Evolutionary conservation across 2,113 vertebrate species (phyloP), one percentile per base, ranked within the genome.

Genomic region (Thinocorus orbignyianus): DNA sequence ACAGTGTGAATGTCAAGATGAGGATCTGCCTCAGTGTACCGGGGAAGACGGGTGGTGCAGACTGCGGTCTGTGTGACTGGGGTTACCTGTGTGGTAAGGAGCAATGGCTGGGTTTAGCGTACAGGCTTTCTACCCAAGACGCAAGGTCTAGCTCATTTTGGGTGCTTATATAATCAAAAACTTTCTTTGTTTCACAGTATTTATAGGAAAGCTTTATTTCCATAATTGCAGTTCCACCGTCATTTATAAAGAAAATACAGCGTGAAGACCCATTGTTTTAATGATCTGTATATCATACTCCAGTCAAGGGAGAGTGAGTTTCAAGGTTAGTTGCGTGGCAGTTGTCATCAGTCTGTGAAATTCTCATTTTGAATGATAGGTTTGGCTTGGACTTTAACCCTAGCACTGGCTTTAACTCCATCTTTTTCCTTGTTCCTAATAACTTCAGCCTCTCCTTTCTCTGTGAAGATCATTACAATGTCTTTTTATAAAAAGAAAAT

Each of bases 161-260:
- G 25, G 30, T 77, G n/a, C 71, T 28, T 81, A 35, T 37, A 11
- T 73, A 88, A 93, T 88, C 65, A 97, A 97, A 94, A 81, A 3
- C 35, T 55, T 80, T 22, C 83, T 95, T 94, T 64, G 70, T 78
- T 97, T 96, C 77, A 52, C 54, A 39, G 73, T 95, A 96, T 96
- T 98, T 97, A 96, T 93, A 96, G 96, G 51, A 94, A 86, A 69
- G 54, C 33, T 85, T 84, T 65, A 70, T 92, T 94, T 94, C 60
- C 77, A 30, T 93, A 93, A 90, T 51, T 91, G 80, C 72, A 90
- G 60, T 69, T 93, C 88, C 85, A 73, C 41, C 95, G 54, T 35
- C 77, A 33, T 95, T 96, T 92, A 85, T 83, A 68, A 80, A 87
- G 86, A 93, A 95, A 97, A 93, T 39, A 66, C 6, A 73, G 44